These are phyloP conservation scores for Leptinotarsa lineolata DNA, from an alignment of 1,140 invertebrate genomes.

Conservation along the genomic window DNA sequence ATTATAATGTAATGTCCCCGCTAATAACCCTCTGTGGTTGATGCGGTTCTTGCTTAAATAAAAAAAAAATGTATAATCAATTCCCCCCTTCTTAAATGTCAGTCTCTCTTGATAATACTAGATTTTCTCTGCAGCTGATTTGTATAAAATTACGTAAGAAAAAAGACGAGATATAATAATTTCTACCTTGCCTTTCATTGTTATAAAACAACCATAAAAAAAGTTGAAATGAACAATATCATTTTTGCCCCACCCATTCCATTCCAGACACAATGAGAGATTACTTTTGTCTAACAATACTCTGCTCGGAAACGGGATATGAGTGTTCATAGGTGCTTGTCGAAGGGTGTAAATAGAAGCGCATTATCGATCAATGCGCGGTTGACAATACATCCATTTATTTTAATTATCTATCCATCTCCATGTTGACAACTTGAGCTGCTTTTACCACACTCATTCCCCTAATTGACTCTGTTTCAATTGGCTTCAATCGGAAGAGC, in stretches of 20 bases:
- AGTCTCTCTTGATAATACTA: too few relatives aligned
- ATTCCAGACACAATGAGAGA: not conserved
- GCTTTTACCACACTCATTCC: not conserved
- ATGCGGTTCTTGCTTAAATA: too few relatives aligned
- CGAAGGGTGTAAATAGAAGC: not conserved
- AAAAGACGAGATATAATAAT: too few relatives aligned
- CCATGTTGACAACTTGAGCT: not conserved
- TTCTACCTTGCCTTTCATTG: too few relatives aligned
- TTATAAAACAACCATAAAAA: too few relatives aligned
- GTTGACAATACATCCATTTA: slow-evolving; percentile 8
- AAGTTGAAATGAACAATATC: too few relatives aligned
- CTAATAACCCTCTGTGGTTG: too few relatives aligned
- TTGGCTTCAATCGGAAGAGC: not conserved
- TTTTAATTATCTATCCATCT: not conserved
- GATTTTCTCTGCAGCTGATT: too few relatives aligned
- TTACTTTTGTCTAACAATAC: not conserved
- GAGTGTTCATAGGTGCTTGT: not conserved
- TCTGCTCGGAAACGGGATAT: not conserved
- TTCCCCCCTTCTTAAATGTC: too few relatives aligned
- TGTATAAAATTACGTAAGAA: too few relatives aligned
- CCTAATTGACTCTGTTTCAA: not conserved
- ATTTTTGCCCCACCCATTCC: not conserved
- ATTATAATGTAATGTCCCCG: too few relatives aligned
- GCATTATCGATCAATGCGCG: not conserved
- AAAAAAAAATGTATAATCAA: too few relatives aligned